Base-by-base conservation (phyloP, 2,113 vertebrate genomes). In the Cygnus atratus region DNA sequence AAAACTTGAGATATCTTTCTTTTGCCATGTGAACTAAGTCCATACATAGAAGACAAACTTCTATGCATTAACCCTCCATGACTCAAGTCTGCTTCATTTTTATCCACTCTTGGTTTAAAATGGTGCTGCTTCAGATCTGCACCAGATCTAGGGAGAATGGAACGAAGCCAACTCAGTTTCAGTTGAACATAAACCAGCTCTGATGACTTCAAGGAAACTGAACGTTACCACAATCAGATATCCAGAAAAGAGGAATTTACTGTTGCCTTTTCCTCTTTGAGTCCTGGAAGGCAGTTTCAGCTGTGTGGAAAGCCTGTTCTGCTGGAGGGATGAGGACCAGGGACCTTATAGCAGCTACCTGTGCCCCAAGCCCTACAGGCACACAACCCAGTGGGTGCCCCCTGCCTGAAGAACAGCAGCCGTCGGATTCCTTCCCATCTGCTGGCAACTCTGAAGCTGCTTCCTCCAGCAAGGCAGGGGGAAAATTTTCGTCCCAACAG, bases 171-270 rank as follows among this genome's bases (percentile, higher is more conserved):
- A 50, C 48, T 84, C 86, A 33, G 71, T 82, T 82, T 55, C 81
- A 86, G 92, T 50, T 96, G 95, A 97, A 96, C 43, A 93, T 95
- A 95, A 96, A 96, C 92, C 81, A 95, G 78, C 48, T 57, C 74
- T 52, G 74, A 71, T 26, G 88, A 89, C 84, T 93, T 90, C 54
- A 96, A 89, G 93, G 93, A 93, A 97, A 76, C 74, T 41, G 87
- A 92, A 92, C 39, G n/a, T 75, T 93, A 78, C 37, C 82, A 65
- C 77, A 92, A 96, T 92, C 90, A 89, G 80, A 94, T 88, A 94
- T 73, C 54, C 81, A 84, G 70, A 79, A 89, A 89, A 65, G 28
- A 95, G 62, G 81, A 79, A 87, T 66, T 87, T 35, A 58, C 62
- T 39, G 22, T 17, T 70, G 76, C 6, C 77, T 92, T 91, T 90